These are phyloP conservation scores for Drosophila subobscura DNA, from an alignment of 1,140 invertebrate genomes.

Conservation along the genomic window DNA sequence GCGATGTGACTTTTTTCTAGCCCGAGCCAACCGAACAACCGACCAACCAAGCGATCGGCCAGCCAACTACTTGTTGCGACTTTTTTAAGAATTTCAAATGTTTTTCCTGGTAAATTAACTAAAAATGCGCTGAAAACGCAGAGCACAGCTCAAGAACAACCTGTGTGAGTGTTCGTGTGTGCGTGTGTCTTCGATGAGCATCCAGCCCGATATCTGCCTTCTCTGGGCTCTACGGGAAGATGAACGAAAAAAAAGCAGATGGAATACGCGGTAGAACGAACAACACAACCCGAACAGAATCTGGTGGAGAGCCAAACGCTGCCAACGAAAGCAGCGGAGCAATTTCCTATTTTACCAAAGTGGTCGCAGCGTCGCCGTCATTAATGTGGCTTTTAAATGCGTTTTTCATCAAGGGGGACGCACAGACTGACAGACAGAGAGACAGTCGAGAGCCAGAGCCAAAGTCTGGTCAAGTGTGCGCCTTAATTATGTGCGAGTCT, in stretches of 20 bases:
- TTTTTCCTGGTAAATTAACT: constrained; percentile 84
- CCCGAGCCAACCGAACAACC: constrained; percentile 14
- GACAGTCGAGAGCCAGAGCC: constrained; percentile 15
- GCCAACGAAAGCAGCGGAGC: constrained; percentile 61
- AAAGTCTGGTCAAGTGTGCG: constrained; percentile 65
- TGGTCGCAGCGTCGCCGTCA: constrained; percentile 66
- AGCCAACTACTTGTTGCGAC: constrained; percentile 62
- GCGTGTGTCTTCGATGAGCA: not conserved
- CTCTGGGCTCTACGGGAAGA: constrained; percentile 55
- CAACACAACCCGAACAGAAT: constrained; percentile 38
- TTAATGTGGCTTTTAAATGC: constrained; percentile 82
- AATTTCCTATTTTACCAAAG: constrained; percentile 82
- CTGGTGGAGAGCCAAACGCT: constrained; percentile 62
- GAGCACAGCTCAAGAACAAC: constrained; percentile 26
- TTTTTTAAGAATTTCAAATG: constrained; percentile 82
- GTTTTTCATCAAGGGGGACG: constrained; percentile 57
- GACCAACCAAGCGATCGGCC: not conserved
- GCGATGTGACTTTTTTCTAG: constrained; percentile 54
- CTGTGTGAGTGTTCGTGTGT: too few species aligned
- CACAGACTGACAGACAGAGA: constrained; percentile 3
- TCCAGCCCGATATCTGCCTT: constrained; percentile 52
- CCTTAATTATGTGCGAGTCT: constrained; percentile 80
- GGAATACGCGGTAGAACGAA: constrained; percentile 7
- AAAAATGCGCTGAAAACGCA: constrained; percentile 83
- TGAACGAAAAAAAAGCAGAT: constrained; percentile 50